These are phyloP conservation scores for Cherax destructor DNA, from an alignment of 1,140 invertebrate species.

Conservation along the genomic window DNA sequence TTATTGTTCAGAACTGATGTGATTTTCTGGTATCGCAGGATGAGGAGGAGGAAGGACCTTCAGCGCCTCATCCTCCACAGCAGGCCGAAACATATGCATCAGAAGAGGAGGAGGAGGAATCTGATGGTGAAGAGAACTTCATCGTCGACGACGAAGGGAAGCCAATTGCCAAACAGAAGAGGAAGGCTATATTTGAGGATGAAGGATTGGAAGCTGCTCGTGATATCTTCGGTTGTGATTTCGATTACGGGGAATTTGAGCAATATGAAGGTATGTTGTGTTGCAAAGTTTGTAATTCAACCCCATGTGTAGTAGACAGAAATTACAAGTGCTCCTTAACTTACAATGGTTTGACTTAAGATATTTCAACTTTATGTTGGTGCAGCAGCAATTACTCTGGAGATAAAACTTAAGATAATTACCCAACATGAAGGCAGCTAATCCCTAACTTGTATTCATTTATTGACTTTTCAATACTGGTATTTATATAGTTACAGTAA, in stretches of 20 bases:
- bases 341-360: too few relatives aligned
- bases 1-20: too few relatives aligned
- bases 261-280: conserved; percentile 84
- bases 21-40: conserved; percentile 74
- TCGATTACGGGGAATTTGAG: conserved; percentile 87
- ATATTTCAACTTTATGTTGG: too few relatives aligned
- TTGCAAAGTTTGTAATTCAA: too few relatives aligned
- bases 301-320: too few relatives aligned
- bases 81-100: conserved; percentile 80
- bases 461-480: too few relatives aligned
- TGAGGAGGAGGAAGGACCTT: conserved; percentile 85
- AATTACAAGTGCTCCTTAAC: too few relatives aligned
- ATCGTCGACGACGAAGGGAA: conserved; percentile 97
- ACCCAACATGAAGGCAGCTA: too few relatives aligned
- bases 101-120: conserved; percentile 83
- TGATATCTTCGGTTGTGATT: conserved; percentile 99
- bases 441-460: too few relatives aligned
- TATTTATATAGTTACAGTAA: too few relatives aligned
- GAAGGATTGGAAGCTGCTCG: conserved; percentile 97
- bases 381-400: conserved; percentile 79
- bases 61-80: conserved; percentile 66
- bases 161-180: conserved; percentile 90
- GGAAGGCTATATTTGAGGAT: conserved; percentile 90
- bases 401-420: too few relatives aligned
- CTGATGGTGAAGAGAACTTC: conserved; percentile 86